phyloP scores from a whole-genome alignment of 2,113 vertebrate species.

The Shinisaurus crocodilurus region DNA sequence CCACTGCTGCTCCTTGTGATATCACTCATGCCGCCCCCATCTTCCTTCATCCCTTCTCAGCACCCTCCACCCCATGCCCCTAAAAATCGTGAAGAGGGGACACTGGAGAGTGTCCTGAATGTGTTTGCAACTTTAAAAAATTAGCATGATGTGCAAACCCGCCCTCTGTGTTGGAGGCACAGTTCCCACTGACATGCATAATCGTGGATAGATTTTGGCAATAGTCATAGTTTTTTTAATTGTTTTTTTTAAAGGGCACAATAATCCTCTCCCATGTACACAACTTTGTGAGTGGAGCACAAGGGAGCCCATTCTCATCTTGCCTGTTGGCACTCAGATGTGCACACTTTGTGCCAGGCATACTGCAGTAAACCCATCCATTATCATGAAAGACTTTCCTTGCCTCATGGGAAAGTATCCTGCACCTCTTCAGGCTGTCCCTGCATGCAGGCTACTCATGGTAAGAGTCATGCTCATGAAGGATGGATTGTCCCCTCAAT shows the following conservation, averaged over 20 bases:
- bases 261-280: not conserved
- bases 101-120: too few relatives aligned
- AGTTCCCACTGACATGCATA: not conserved
- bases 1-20: too few relatives aligned
- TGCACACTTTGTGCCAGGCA: not conserved
- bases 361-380: not conserved
- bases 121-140: too few relatives aligned
- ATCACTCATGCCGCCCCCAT: too few relatives aligned
- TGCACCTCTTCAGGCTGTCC: not conserved
- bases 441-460: not conserved
- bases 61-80: too few relatives aligned
- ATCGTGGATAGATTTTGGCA: not conserved
- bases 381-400: not conserved
- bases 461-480: not conserved
- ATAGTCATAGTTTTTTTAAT: not conserved
- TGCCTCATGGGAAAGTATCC: not conserved
- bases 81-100: too few relatives aligned
- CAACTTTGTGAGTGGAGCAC: not conserved
- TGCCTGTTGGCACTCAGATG: too few relatives aligned
- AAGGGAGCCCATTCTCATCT: not conserved
- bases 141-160: too few relatives aligned
- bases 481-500: not conserved
- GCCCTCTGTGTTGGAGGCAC: too few relatives aligned
- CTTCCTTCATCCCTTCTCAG: too few relatives aligned
- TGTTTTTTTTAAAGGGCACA: not conserved